phyloP scores from a whole-genome alignment of 2,888 invertebrate genomes.

The Drepanosiphum platanoidis region DNA sequence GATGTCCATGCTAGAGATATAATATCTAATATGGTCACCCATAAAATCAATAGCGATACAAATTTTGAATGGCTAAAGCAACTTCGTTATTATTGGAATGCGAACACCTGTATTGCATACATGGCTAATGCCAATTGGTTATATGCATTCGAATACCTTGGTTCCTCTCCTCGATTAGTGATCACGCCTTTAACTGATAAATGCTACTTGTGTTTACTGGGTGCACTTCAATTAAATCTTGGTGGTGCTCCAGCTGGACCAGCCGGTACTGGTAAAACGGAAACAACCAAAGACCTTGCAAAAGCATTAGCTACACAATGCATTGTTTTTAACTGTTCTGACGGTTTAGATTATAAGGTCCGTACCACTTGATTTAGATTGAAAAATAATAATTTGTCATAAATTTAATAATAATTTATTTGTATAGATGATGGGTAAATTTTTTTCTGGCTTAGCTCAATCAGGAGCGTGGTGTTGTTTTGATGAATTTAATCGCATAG shows the following conservation, averaged over 20 bases:
- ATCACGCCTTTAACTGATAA: constrained; percentile 94
- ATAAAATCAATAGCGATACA: constrained; percentile 39
- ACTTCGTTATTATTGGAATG: constrained; percentile 88
- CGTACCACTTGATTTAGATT: constrained; percentile 72
- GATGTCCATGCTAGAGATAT: constrained; percentile 92
- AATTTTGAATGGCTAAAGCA: constrained; percentile 90
- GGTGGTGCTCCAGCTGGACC: constrained; percentile 88
- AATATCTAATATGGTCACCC: constrained; percentile 76
- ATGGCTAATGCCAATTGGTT: constrained; percentile 90
- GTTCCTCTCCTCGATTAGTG: constrained; percentile 86
- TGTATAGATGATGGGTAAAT: constrained; percentile 81
- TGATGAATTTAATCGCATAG: constrained; percentile 86
- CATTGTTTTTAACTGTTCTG: constrained; percentile 96
- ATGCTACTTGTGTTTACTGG: constrained; percentile 90
- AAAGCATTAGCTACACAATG: constrained; percentile 96
- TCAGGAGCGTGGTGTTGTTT: constrained; percentile 90
- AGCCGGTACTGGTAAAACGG: constrained; percentile 90
- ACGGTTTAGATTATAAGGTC: constrained; percentile 91
- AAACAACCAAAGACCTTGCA: constrained; percentile 93
- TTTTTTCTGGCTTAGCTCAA: constrained; percentile 79
- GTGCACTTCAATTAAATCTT: constrained; percentile 77
- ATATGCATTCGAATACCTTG: constrained; percentile 95
- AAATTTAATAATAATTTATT: neutral
- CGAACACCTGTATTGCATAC: constrained; percentile 71
- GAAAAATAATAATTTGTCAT: neutral